Base-by-base conservation (phyloP, 2,888 invertebrate genomes). In the Leptinotarsa juncta region DNA sequence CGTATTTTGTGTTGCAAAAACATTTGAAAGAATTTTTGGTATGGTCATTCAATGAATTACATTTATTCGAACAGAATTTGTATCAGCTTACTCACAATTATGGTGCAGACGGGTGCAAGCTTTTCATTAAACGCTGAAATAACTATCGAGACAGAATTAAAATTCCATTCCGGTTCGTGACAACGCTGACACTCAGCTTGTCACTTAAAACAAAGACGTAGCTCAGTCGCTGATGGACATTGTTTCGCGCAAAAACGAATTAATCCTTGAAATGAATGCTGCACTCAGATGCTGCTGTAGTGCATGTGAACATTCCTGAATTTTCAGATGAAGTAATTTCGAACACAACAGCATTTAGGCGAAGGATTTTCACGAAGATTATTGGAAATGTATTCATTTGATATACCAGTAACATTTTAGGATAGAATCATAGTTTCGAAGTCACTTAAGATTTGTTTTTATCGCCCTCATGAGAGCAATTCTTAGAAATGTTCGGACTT, bases 81-180 rank as follows among this genome's bases (percentile, higher is more conserved):
- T 57, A 57, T 20, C 20, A 57, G 4, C 20, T 23, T 4, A 57
- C 23, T 57, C 57, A 57, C 20, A 23, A 20, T 57, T 57, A 23
- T 57, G 20, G 57, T 57, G 57, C 57, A 23, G 20, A 57, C 23
- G 57, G 23, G 15, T 57, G 23, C 57, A 23, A 57, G 57, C 57
- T 15, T 57, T 57, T 20, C 57, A 57, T 57, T 57, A 57, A 23
- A 23, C 23, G 20, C 57, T 57, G 23, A 57, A 20, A 57, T 57
- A 57, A 57, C 57, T 57, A 57, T 57, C 57, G 57, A 57, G 57
- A 57, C 57, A 57, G 53, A 53, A 57, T 57, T 57, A 57, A 57
- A 57, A 57, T 57, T 57, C 57, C 57, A 23, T 23, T 57, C 57
- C 4, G 23, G 57, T 57, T 57, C 57, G 57, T 57, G 57, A 57